Conservation (phyloP, 2,888 invertebrate genomes). For the Sipha maydis region DNA sequence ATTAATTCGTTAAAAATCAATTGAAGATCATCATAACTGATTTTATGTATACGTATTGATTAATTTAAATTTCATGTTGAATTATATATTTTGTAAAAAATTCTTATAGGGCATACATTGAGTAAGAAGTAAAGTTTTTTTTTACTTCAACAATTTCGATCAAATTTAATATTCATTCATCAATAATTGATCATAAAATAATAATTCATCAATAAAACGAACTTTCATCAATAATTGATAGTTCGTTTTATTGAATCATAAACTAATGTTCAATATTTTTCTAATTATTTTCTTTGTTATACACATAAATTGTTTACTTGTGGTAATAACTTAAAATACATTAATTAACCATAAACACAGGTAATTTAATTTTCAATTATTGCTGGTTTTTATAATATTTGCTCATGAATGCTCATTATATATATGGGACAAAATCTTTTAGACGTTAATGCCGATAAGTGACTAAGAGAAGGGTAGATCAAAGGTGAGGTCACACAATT, state of each 20-base stretch:
- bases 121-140: not conserved
- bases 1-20: no score
- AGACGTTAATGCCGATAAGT: not conserved
- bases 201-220: no score
- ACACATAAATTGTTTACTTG: not conserved
- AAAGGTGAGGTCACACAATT: conserved; percentile 43
- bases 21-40: no score
- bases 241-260: not conserved
- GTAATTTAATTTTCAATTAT: conserved; percentile 28
- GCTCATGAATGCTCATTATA: not conserved
- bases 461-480: conserved; percentile 1
- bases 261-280: not conserved
- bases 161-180: not conserved
- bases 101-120: not conserved
- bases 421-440: not conserved
- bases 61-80: no score
- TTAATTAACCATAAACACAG: not conserved
- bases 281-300: not conserved
- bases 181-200: no score
- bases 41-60: no score
- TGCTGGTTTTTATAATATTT: not conserved
- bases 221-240: no score
- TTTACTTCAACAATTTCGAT: not conserved
- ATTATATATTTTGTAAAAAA: no score
- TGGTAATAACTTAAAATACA: no score